Conservation (phyloP, 2,113 vertebrate species). For the Pelecanoides urinatrix region DNA sequence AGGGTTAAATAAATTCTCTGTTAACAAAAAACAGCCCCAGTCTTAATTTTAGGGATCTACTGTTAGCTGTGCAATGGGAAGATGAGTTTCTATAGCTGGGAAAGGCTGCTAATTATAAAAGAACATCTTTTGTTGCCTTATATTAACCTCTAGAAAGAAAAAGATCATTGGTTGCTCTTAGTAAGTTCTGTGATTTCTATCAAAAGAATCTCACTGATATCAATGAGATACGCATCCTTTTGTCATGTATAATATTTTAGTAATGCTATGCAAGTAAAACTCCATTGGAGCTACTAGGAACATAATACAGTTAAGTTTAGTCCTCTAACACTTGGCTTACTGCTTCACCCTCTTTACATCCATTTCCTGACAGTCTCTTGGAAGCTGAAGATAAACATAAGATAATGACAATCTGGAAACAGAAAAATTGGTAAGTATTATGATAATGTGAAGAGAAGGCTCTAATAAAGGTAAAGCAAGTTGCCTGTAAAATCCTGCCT, state of each 20-base stretch:
- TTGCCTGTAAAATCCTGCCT: neutral
- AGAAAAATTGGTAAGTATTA: neutral
- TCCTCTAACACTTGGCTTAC: neutral
- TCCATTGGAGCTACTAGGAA: neutral
- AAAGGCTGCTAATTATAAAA: neutral
- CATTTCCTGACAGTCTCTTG: neutral
- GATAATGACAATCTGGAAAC: neutral
- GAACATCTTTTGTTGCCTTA: neutral
- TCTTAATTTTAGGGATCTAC: neutral
- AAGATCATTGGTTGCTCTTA: neutral
- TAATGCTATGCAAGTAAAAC: neutral
- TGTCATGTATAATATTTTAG: neutral
- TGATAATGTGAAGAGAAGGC: neutral
- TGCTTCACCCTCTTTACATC: neutral
- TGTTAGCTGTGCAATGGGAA: neutral
- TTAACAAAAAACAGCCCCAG: constrained; percentile 46
- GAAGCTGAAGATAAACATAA: neutral
- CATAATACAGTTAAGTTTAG: neutral
- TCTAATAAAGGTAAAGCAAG: neutral
- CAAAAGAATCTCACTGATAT: neutral
- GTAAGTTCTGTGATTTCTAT: neutral
- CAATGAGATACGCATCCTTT: neutral
- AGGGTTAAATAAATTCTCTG: constrained; percentile 42
- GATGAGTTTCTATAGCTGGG: neutral
- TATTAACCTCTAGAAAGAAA: neutral